Evolutionary conservation across 2,888 invertebrate species (phyloP).

Genomic region (Hyles lineata): DNA sequence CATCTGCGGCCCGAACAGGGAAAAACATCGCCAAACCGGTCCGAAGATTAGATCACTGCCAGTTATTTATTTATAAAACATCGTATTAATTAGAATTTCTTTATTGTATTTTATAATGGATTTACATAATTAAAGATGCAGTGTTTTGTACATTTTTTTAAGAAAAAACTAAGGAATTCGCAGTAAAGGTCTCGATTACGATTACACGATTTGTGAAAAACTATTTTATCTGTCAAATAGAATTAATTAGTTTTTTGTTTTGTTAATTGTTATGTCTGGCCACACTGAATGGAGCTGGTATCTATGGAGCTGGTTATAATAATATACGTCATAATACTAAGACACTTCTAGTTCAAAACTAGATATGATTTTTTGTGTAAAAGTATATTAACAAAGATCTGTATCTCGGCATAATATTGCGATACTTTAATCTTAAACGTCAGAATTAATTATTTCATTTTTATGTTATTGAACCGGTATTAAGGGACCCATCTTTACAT

Average conservation of each 20-base stretch:
- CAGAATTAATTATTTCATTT: too few species aligned
- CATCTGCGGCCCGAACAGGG: slow-evolving; percentile 38
- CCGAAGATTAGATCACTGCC: slow-evolving; percentile 26
- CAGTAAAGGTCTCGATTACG: neutral
- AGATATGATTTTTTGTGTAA: neutral
- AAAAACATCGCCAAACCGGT: slow-evolving; percentile 39
- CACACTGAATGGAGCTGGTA: neutral
- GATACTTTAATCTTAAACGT: too few species aligned
- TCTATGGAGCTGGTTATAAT: neutral
- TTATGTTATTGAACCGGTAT: too few species aligned
- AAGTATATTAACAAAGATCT: neutral
- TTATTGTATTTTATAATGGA: slow-evolving; percentile 30
- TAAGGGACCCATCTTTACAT: too few species aligned
- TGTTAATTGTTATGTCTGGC: neutral
- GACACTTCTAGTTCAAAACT: neutral
- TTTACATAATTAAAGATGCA: slow-evolving; percentile 26
- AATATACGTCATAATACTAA: neutral
- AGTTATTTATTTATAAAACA: slow-evolving; percentile 27
- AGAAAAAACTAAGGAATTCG: neutral
- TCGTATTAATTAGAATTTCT: slow-evolving; percentile 30
- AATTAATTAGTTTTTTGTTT: neutral
- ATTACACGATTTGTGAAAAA: neutral
- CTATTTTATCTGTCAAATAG: neutral
- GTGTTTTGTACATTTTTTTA: neutral
- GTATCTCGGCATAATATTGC: neutral